Conservation (phyloP, 2,888 invertebrate genomes). For the Baronia brevicornis region DNA sequence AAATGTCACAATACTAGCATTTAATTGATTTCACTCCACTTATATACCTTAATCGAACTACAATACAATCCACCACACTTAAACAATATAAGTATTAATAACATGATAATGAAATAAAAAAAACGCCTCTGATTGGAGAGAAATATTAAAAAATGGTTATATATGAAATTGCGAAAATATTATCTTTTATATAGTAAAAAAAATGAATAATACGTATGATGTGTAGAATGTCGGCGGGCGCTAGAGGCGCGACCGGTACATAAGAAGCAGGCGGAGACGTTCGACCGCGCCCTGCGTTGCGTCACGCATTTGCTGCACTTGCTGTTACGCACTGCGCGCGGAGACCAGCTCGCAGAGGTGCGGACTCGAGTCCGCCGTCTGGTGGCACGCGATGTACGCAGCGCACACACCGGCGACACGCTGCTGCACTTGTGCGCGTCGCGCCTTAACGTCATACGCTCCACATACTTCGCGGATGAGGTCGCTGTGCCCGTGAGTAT, state of each 20-base stretch:
- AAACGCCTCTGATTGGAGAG: no score
- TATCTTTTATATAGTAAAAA: no score
- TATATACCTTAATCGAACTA: no score
- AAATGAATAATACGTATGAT: no score
- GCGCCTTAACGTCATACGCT: conserved; percentile 84
- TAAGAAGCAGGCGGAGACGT: conserved; percentile 86
- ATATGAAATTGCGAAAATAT: no score
- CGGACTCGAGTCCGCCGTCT: conserved; percentile 69
- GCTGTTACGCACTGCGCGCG: conserved; percentile 76
- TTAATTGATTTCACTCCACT: no score
- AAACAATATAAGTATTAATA: no score
- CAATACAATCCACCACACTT: no score
- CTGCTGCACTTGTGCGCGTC: conserved; percentile 89
- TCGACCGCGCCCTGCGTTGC: conserved; percentile 87
- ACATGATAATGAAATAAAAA: no score
- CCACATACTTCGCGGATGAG: conserved; percentile 84
- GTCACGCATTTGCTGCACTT: conserved; percentile 85
- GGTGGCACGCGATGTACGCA: conserved; percentile 79
- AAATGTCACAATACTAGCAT: no score
- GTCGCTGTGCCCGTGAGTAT: conserved; percentile 60
- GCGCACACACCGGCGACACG: conserved; percentile 84
- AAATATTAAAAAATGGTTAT: no score
- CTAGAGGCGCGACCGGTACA: conserved; percentile 79
- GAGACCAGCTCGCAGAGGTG: conserved; percentile 62
- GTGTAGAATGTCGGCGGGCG: conserved; percentile 67